These are phyloP conservation scores for Lumbricus terrestris DNA, from an alignment of 2,888 invertebrate genomes.

Conservation along the genomic window DNA sequence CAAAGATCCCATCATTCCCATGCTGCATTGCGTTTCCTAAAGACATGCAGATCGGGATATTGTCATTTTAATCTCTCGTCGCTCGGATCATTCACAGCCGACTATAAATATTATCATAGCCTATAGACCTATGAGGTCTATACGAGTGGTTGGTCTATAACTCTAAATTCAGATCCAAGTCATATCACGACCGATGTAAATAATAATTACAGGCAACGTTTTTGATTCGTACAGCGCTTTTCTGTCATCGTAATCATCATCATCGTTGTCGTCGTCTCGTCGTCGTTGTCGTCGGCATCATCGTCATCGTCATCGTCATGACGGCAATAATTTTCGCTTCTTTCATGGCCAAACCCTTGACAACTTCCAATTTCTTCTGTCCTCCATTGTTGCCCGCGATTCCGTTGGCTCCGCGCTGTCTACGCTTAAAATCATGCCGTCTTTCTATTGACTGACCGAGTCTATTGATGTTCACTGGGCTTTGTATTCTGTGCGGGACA, in stretches of 20 bases:
- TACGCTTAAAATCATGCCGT: not conserved
- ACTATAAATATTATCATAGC: too few species aligned
- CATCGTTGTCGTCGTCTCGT: not conserved
- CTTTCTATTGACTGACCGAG: not conserved
- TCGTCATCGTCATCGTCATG: constrained; percentile 19
- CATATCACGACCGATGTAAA: too few species aligned
- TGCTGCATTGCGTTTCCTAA: not conserved
- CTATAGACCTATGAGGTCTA: too few species aligned
- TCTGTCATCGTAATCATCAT: not conserved
- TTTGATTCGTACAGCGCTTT: too few species aligned
- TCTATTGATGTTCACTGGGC: not conserved
- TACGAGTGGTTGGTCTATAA: not conserved
- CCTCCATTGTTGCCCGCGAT: not conserved
- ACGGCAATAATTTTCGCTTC: not conserved
- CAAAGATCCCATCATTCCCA: too few species aligned
- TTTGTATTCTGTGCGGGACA: not conserved
- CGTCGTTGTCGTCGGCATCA: too few species aligned
- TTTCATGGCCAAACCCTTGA: not conserved
- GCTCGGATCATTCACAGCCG: not conserved
- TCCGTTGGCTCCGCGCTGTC: not conserved
- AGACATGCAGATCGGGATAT: not conserved
- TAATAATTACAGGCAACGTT: too few species aligned
- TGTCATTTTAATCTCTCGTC: not conserved
- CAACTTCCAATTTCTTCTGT: not conserved
- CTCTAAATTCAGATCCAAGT: too few species aligned